Percentiles rank a stretch among this genome's conserved stretches.
Evolutionary conservation across 2,888 invertebrate genomes (phyloP).

Genomic region (Pantelozetes paolii): DNA sequence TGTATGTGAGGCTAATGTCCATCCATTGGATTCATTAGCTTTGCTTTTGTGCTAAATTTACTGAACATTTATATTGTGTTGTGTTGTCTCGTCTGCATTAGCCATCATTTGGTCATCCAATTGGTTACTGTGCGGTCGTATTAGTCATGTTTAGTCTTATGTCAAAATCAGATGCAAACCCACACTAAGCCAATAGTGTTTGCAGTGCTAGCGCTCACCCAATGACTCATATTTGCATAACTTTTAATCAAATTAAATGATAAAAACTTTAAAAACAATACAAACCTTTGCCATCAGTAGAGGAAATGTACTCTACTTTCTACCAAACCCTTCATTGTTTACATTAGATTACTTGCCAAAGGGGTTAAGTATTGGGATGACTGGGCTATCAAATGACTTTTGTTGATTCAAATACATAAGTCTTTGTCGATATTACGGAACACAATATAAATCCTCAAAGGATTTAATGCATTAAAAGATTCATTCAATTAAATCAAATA

Average conservation of each 20-base stretch:
- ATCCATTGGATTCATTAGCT: conserved; percentile 16
- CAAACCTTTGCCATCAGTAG: background rate
- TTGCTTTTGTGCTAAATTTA: conserved; percentile 33
- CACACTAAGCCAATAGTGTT: background rate
- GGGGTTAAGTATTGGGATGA: no score
- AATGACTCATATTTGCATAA: conserved; percentile 22
- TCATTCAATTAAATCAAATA: conserved; percentile 13
- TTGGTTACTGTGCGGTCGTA: conserved; percentile 20
- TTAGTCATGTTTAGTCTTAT: background rate
- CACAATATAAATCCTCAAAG: background rate
- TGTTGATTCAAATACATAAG: background rate
- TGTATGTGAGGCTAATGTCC: conserved; percentile 11
- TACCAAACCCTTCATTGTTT: conserved; percentile 26
- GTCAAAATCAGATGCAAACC: conserved; percentile 29
- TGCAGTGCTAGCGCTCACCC: background rate
- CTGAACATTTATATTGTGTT: conserved; percentile 20
- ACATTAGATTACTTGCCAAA: conserved; percentile 19
- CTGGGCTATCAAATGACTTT: background rate
- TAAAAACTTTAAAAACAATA: conserved; percentile 14
- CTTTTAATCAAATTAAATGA: conserved; percentile 17
- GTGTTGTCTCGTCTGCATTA: conserved; percentile 16
- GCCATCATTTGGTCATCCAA: conserved; percentile 16
- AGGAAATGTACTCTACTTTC: background rate
- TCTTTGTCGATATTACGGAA: background rate
- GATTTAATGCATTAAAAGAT: background rate